These are phyloP conservation scores for Dryobotodes eremita DNA, from an alignment of 2,888 invertebrate genomes.

Conservation along the genomic window DNA sequence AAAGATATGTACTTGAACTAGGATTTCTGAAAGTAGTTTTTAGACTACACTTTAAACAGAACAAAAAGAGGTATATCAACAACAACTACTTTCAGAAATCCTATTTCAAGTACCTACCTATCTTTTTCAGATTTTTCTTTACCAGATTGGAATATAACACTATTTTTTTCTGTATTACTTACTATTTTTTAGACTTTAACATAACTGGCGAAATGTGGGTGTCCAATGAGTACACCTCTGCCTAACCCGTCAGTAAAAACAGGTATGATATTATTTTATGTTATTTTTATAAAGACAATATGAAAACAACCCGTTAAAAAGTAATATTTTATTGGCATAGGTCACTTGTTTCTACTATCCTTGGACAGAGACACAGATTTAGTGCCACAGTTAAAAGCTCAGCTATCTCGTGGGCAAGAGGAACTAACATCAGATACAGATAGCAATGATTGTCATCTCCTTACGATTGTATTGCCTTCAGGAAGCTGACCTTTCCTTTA, in stretches of 20 bases:
- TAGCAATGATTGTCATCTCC: conserved; percentile 72
- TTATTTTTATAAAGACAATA: not conserved
- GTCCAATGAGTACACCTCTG: not conserved
- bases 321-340: not conserved
- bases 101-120: not conserved
- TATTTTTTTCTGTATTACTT: too few species aligned
- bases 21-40: too few species aligned
- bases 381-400: conserved; percentile 45
- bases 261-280: not conserved
- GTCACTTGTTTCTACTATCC: not conserved
- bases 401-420: conserved; percentile 36
- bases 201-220: not conserved
- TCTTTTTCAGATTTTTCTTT: too few species aligned
- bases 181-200: not conserved
- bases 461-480: conserved; percentile 70
- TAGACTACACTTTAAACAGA: not conserved
- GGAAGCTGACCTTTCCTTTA: conserved; percentile 69
- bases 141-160: too few species aligned
- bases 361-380: not conserved
- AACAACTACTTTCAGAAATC: not conserved
- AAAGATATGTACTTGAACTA: too few species aligned
- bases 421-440: conserved; percentile 49
- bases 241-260: not conserved
- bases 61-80: too few species aligned
- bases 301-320: not conserved